phyloP scores from a whole-genome alignment of 2,797 vertebrate species.

The Eospalax fontanierii region DNA sequence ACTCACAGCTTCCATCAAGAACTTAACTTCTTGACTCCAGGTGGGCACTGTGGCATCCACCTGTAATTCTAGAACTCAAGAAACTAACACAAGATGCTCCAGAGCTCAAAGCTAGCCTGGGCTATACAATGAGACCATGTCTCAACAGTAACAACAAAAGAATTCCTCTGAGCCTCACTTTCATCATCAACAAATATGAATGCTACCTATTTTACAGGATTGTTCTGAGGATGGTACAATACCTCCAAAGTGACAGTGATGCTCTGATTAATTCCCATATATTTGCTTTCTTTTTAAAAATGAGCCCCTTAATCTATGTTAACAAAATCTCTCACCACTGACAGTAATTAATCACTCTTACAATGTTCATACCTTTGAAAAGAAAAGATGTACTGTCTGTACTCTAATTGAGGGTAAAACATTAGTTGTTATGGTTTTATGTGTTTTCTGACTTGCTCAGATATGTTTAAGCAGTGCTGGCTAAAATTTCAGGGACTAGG shows the following conservation, averaged over 20 bases:
- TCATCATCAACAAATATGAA: neutral
- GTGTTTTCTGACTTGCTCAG: neutral
- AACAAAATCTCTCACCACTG: neutral
- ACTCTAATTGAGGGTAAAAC: constrained; percentile 1
- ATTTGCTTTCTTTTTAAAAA: constrained; percentile 50
- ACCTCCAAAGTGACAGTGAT: neutral
- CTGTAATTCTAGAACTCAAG: neutral
- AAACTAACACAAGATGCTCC: neutral
- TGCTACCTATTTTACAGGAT: neutral
- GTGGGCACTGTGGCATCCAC: neutral
- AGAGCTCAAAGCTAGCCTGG: neutral
- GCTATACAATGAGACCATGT: neutral
- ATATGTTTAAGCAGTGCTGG: neutral
- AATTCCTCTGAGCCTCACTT: neutral
- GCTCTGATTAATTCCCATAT: neutral
- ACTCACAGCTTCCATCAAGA: neutral
- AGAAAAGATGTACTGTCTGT: neutral
- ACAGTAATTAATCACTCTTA: neutral
- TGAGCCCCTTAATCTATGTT: neutral
- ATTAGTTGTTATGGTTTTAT: neutral
- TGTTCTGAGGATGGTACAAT: neutral
- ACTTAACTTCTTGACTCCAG: neutral
- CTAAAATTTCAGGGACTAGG: neutral
- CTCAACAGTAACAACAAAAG: neutral
- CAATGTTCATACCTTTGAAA: neutral